phyloP scores from a whole-genome alignment of 1,140 invertebrate species.

The Zophobas atratus region DNA sequence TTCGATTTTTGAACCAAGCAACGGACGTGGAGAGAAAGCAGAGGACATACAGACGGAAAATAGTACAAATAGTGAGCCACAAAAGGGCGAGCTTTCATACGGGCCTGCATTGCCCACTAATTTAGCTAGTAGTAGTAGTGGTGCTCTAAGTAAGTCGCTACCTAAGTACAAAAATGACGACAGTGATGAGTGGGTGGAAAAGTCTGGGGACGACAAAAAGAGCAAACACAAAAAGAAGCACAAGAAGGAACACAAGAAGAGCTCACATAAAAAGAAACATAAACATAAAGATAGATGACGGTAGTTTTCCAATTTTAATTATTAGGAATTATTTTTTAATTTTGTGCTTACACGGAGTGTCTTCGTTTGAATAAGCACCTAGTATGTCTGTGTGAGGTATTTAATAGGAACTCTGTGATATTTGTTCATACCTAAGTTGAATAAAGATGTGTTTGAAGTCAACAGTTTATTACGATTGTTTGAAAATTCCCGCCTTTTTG shows the following conservation, averaged over 20 bases:
- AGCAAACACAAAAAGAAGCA: conserved; percentile 43
- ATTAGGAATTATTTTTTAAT: too few relatives aligned
- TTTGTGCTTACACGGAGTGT: too few relatives aligned
- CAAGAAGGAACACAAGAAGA: conserved; percentile 41
- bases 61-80: conserved; percentile 20
- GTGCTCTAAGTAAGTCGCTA: background rate
- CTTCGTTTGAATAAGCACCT: too few relatives aligned
- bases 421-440: too few relatives aligned
- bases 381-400: too few relatives aligned
- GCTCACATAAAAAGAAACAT: conserved; percentile 46
- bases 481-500: too few relatives aligned
- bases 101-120: conserved; percentile 10
- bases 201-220: conserved; percentile 14
- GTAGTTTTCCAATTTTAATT: conserved; percentile 3
- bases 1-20: conserved; percentile 49
- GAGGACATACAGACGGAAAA: conserved; percentile 19
- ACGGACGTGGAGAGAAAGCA: conserved; percentile 21
- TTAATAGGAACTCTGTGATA: too few relatives aligned
- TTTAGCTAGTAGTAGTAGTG: background rate
- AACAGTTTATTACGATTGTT: too few relatives aligned
- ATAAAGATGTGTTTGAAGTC: too few relatives aligned
- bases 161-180: background rate
- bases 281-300: conserved; percentile 53
- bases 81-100: conserved; percentile 3
- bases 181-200: conserved; percentile 23